A percentile compares a stretch with the other conserved stretches of the same genome.
Evolutionary conservation across 2,888 invertebrate species (phyloP).

Genomic region (Notodonta ziczac): DNA sequence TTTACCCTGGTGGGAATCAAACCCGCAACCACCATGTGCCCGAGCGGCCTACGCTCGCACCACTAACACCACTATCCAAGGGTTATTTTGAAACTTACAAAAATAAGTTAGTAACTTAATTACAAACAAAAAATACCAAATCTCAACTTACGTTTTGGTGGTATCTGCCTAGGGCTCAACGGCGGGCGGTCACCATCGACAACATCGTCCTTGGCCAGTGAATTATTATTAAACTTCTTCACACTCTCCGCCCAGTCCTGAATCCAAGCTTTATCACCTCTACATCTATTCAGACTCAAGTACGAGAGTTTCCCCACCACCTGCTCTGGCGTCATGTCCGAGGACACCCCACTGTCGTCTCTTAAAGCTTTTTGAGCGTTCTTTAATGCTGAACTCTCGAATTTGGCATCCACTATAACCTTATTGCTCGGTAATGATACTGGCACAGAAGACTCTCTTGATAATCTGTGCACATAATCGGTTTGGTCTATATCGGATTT

Average conservation of each 20-base stretch:
- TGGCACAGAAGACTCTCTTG: slow-evolving; percentile 75
- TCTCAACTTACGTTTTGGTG: slow-evolving; percentile 69
- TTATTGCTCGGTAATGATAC: slow-evolving; percentile 70
- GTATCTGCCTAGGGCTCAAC: slow-evolving; percentile 67
- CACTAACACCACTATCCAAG: too few species aligned
- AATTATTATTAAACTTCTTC: slow-evolving; percentile 77
- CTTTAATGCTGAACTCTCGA: slow-evolving; percentile 72
- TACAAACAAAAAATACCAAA: too few species aligned
- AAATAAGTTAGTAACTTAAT: too few species aligned
- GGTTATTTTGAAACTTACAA: too few species aligned
- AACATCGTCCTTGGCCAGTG: slow-evolving; percentile 52
- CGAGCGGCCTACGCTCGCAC: too few species aligned
- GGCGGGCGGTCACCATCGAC: slow-evolving; percentile 67
- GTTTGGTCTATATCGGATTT: slow-evolving; percentile 89
- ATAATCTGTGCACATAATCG: slow-evolving; percentile 81
- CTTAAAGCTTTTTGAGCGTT: slow-evolving; percentile 68
- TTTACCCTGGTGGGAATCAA: too few species aligned
- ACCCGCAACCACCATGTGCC: too few species aligned
- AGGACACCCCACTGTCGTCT: slow-evolving; percentile 57
- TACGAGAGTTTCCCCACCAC: slow-evolving; percentile 75
- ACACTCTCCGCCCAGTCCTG: slow-evolving; percentile 88
- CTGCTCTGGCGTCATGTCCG: slow-evolving; percentile 64
- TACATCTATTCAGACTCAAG: slow-evolving; percentile 77
- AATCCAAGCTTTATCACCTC: slow-evolving; percentile 85
- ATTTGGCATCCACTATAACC: slow-evolving; percentile 59